Conservation (phyloP, 2,113 vertebrate species). For the Callocephalon fimbriatum region DNA sequence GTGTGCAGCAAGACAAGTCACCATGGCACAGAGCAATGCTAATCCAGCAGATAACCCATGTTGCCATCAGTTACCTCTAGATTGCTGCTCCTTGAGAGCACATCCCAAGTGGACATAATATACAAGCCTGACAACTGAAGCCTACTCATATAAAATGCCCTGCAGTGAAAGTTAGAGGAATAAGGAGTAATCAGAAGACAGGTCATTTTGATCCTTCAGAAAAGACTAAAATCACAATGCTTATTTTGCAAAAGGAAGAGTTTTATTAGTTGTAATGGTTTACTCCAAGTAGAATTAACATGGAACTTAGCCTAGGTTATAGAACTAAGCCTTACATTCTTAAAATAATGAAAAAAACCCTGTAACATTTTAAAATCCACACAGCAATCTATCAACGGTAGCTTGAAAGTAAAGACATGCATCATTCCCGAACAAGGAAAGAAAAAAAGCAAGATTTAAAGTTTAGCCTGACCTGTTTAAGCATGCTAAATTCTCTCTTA, state of each 20-base stretch:
- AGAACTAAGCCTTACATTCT: neutral
- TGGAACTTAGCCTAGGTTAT: neutral
- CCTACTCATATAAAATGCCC: neutral
- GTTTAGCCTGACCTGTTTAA: neutral
- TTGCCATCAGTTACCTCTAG: neutral
- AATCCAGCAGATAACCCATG: neutral
- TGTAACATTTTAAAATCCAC: neutral
- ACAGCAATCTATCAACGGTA: neutral
- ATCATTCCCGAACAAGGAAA: neutral
- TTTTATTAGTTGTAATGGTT: neutral
- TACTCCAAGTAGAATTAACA: neutral
- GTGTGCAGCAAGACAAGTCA: neutral
- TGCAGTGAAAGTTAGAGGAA: neutral
- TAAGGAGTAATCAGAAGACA: neutral
- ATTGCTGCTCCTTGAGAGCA: neutral
- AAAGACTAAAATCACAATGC: neutral
- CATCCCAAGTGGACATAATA: neutral
- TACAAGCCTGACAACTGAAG: neutral
- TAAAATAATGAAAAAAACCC: neutral
- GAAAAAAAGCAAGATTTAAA: neutral
- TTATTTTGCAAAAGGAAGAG: neutral
- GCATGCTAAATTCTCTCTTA: neutral
- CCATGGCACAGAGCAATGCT: neutral
- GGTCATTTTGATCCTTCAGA: neutral
- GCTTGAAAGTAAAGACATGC: neutral